A percentile compares a stretch with the other conserved stretches of the same genome.
phyloP scores from a whole-genome alignment of 2,797 vertebrate species.

The Lerista edwardsae region DNA sequence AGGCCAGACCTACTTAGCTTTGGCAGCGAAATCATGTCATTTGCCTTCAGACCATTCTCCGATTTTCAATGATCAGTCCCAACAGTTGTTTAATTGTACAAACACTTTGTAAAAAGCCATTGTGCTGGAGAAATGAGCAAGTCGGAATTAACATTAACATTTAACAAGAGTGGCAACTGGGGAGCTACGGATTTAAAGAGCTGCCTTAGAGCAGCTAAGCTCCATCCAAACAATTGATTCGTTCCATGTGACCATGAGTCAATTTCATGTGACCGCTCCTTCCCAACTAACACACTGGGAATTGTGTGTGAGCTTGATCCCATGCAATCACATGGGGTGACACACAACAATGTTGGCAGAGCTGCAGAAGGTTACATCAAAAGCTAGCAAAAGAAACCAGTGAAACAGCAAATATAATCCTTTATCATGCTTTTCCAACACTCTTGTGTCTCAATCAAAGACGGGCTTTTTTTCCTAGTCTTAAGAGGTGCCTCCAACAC shows the following conservation, averaged over 20 bases:
- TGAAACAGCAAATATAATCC: slow-evolving; percentile 2
- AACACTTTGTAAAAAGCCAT: not conserved
- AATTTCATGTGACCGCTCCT: not conserved
- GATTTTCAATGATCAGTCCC: slow-evolving; percentile 5
- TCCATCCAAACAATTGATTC: slow-evolving; percentile 5
- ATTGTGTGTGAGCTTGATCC: slow-evolving; percentile 8
- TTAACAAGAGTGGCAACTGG: slow-evolving; percentile 13
- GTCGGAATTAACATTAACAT: slow-evolving; percentile 2
- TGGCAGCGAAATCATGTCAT: not conserved
- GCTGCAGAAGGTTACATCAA: slow-evolving; percentile 16
- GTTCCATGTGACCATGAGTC: slow-evolving; percentile 11
- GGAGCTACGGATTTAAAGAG: slow-evolving; percentile 17
- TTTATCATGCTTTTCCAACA: slow-evolving; percentile 16
- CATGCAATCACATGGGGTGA: not conserved
- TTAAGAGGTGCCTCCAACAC: slow-evolving; percentile 35
- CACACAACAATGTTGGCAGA: slow-evolving; percentile 14
- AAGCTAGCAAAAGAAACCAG: slow-evolving; percentile 40
- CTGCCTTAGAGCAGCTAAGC: slow-evolving; percentile 14
- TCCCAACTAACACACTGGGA: not conserved
- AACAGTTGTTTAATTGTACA: slow-evolving; percentile 14
- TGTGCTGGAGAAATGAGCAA: slow-evolving; percentile 16
- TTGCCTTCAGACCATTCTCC: not conserved
- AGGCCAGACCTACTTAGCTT: not conserved
- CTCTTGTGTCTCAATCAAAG: slow-evolving; percentile 32
- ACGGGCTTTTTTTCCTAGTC: slow-evolving; percentile 8